These are phyloP conservation scores for Cyrtodaria siliqua DNA, from an alignment of 2,888 invertebrate species.

Conservation along the genomic window DNA sequence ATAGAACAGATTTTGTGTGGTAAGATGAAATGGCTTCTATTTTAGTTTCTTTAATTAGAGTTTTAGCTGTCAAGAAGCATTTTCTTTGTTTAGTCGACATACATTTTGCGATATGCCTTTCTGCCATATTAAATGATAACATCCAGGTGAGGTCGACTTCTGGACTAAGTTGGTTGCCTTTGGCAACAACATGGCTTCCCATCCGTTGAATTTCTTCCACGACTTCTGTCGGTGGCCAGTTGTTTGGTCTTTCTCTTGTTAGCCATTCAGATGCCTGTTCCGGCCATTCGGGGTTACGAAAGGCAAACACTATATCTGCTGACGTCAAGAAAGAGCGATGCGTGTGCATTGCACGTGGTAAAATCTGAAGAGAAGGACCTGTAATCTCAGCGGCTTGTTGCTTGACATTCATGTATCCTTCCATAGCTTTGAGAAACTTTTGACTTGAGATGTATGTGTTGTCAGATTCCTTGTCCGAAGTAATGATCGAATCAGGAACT, in stretches of 20 bases:
- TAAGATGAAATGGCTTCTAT: slow-evolving; percentile 21
- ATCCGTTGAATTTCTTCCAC: slow-evolving; percentile 1
- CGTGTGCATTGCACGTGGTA: slow-evolving; percentile 5
- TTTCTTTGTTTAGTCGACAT: slow-evolving; percentile 14
- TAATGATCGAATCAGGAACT: slow-evolving; percentile 5
- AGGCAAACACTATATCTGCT: slow-evolving; percentile 24
- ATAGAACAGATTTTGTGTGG: slow-evolving; percentile 14
- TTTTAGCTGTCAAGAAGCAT: slow-evolving; percentile 19
- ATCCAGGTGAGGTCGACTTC: slow-evolving; percentile 20
- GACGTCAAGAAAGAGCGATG: not conserved
- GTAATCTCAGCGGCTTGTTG: slow-evolving; percentile 10
- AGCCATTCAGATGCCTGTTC: slow-evolving; percentile 8
- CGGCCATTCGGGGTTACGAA: slow-evolving; percentile 20
- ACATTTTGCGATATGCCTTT: slow-evolving; percentile 11
- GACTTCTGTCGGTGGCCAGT: slow-evolving; percentile 8
- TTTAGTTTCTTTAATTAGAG: slow-evolving; percentile 11
- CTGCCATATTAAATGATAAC: slow-evolving; percentile 28
- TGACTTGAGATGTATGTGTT: slow-evolving; percentile 13
- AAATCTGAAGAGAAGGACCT: slow-evolving; percentile 15
- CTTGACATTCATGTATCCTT: slow-evolving; percentile 18
- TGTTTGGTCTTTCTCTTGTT: slow-evolving; percentile 14
- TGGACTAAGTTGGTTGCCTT: slow-evolving; percentile 6
- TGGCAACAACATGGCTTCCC: slow-evolving; percentile 22
- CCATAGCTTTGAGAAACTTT: slow-evolving; percentile 5
- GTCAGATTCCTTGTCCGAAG: not conserved